Conservation (phyloP, 2,888 invertebrate species). For the Ormia ochracea region DNA sequence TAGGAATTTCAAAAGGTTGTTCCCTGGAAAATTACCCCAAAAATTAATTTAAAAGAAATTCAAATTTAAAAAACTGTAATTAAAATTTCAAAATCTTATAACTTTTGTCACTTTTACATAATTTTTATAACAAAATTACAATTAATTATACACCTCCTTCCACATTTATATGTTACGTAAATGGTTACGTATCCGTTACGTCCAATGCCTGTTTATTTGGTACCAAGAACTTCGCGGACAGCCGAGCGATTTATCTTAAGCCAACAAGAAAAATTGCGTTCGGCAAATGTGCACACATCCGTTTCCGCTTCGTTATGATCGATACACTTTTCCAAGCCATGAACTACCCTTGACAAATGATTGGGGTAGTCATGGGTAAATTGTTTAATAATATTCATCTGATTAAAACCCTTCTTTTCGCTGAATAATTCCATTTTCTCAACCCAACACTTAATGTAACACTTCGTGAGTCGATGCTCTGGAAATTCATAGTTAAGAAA, state of each 20-base stretch:
- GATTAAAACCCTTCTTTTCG: slow-evolving; percentile 69
- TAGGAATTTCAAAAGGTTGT: no score
- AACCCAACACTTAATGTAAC: slow-evolving; percentile 75
- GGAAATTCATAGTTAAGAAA: slow-evolving; percentile 72
- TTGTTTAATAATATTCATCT: slow-evolving; percentile 70
- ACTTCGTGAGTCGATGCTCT: slow-evolving; percentile 71
- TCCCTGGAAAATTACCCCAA: no score
- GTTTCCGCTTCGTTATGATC: slow-evolving; percentile 73
- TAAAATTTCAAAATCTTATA: background rate
- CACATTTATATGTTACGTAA: no score
- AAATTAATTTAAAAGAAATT: no score
- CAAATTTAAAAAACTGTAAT: background rate
- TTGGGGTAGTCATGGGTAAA: slow-evolving; percentile 67
- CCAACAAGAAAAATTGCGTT: slow-evolving; percentile 74
- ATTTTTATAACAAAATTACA: slow-evolving; percentile 51
- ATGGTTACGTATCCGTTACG: no score
- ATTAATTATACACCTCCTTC: background rate
- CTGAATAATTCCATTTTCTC: slow-evolving; percentile 73
- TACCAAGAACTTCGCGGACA: slow-evolving; percentile 68
- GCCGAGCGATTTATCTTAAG: slow-evolving; percentile 71
- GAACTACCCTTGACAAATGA: slow-evolving; percentile 67
- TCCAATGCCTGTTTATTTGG: background rate
- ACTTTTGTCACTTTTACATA: background rate
- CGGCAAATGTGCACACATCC: slow-evolving; percentile 72
- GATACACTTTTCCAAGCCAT: slow-evolving; percentile 73